A percentile compares a stretch with the other conserved stretches of the same genome.
Evolutionary conservation across 2,888 invertebrate species (phyloP).

Genomic region (Drosophila anceps): DNA sequence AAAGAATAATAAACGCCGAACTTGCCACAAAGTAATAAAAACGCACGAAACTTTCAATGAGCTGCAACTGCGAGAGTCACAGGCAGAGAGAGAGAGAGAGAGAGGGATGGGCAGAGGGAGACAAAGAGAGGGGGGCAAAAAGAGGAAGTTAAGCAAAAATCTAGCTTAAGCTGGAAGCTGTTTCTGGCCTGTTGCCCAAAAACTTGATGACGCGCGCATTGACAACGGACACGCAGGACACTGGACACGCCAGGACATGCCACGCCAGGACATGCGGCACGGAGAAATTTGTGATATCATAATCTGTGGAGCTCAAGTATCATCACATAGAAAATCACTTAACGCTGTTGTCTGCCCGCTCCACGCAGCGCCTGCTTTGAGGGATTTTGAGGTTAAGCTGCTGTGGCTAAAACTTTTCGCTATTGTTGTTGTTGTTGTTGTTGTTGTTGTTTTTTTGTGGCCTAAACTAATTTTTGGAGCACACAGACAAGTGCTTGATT

Average conservation of each 20-base stretch:
- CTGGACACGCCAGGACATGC: conserved; percentile 15
- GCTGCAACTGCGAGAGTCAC: conserved; percentile 46
- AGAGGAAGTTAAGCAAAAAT: conserved; percentile 8
- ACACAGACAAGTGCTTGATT: conserved; percentile 71
- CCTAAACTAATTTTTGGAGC: conserved; percentile 77
- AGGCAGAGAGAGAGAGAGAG: not conserved
- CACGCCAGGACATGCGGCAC: conserved; percentile 2
- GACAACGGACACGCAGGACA: conserved; percentile 48
- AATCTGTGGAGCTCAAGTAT: conserved; percentile 78
- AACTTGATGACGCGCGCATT: conserved; percentile 71
- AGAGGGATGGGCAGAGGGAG: not conserved
- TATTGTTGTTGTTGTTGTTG: not conserved
- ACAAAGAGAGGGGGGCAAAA: not conserved
- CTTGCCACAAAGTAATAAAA: conserved; percentile 76
- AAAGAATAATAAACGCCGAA: conserved; percentile 60
- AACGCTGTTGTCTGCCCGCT: conserved; percentile 58
- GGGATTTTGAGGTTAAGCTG: conserved; percentile 79
- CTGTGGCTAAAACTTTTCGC: conserved; percentile 74
- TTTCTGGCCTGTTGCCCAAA: conserved; percentile 74
- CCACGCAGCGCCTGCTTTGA: conserved; percentile 18
- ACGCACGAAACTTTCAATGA: conserved; percentile 78
- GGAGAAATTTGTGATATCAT: conserved; percentile 74
- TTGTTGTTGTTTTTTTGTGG: conserved; percentile 35
- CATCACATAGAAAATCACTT: conserved; percentile 82
- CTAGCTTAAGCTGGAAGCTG: conserved; percentile 43